Conservation (phyloP, 2,113 vertebrate genomes). For the Chaetura pelagica region DNA sequence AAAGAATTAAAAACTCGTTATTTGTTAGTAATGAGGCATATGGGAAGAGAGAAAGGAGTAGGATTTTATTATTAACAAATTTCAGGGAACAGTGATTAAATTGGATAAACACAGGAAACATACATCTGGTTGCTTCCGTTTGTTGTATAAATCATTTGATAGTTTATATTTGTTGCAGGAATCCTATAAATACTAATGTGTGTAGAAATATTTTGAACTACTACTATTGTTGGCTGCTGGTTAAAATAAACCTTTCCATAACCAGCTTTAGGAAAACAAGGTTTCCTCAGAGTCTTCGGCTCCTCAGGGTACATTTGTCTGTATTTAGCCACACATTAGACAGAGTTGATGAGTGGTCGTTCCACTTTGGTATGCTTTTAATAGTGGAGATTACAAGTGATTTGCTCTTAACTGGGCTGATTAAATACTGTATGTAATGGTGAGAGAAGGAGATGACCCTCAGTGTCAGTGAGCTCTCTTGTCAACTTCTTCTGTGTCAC, state of each 20-base stretch:
- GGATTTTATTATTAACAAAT: background rate
- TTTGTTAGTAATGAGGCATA: conserved; percentile 33
- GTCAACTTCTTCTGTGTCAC: rapidly evolving
- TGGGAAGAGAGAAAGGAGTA: background rate
- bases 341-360: background rate
- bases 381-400: background rate
- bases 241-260: background rate
- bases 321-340: background rate
- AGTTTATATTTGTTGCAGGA: background rate
- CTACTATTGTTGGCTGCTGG: background rate
- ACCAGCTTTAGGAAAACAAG: background rate
- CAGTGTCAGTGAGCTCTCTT: background rate
- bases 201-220: background rate
- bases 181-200: background rate
- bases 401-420: background rate
- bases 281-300: background rate
- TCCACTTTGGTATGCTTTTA: background rate
- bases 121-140: background rate
- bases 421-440: background rate
- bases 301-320: background rate
- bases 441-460: background rate
- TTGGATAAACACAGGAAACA: conserved; percentile 35
- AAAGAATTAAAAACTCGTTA: conserved; percentile 53
- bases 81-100: conserved; percentile 18
- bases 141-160: background rate